Evolutionary conservation across 2,888 invertebrate genomes (phyloP).

Genomic region (Miltochrista miniata): DNA sequence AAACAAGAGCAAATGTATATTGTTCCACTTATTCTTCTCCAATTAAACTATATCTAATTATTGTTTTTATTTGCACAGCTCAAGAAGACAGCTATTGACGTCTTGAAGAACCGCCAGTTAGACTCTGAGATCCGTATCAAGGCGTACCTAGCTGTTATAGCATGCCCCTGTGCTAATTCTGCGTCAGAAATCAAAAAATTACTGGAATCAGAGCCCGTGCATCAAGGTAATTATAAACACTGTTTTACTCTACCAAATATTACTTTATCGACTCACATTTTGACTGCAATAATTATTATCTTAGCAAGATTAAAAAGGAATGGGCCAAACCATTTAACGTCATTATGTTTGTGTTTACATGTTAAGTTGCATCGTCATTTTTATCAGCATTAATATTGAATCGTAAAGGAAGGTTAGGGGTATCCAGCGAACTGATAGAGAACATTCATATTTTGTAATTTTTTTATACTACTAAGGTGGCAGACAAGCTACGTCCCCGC

Average conservation of each 20-base stretch:
- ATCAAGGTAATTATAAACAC: slow-evolving; percentile 83
- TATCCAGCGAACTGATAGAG: no score
- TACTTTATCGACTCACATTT: no score
- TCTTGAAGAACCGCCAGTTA: slow-evolving; percentile 88
- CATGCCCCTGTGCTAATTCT: slow-evolving; percentile 88
- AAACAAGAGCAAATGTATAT: not conserved
- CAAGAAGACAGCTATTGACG: slow-evolving; percentile 80
- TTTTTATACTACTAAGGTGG: no score
- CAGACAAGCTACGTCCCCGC: no score
- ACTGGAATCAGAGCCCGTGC: slow-evolving; percentile 88
- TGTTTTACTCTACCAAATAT: not conserved
- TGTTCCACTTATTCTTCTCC: not conserved
- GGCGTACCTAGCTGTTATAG: slow-evolving; percentile 89
- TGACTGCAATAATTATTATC: no score
- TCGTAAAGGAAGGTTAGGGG: no score
- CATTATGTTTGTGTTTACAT: no score
- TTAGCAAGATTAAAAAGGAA: no score
- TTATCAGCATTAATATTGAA: no score
- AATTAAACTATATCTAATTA: not conserved
- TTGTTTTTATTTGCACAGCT: slow-evolving; percentile 48
- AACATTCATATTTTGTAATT: no score
- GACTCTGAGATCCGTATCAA: slow-evolving; percentile 95
- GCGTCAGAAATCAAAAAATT: slow-evolving; percentile 88
- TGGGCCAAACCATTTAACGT: no score
- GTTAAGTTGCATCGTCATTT: no score